Percentiles rank a stretch among this genome's conserved stretches.
Evolutionary conservation across 2,888 invertebrate species (phyloP).

Genomic region (Orchesellides sinensis): DNA sequence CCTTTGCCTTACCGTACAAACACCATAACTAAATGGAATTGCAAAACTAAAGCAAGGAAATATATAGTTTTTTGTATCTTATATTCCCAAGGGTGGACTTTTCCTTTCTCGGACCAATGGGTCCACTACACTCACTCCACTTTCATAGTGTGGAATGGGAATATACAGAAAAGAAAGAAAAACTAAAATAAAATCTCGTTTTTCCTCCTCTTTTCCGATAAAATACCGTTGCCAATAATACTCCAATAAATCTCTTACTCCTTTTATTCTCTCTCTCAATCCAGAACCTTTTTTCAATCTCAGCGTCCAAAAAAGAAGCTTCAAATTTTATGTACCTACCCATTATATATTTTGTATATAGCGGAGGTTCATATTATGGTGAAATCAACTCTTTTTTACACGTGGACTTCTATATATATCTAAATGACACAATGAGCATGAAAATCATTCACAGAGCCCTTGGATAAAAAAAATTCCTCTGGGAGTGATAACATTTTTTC

Average conservation of each 20-base stretch:
- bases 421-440: too few species aligned
- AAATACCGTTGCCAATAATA: constrained; percentile 66
- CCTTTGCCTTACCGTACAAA: too few species aligned
- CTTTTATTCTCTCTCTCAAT: neutral
- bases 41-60: constrained; percentile 1
- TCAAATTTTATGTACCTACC: neutral
- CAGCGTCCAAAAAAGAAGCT: neutral
- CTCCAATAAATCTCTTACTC: constrained; percentile 63
- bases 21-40: constrained; percentile 53
- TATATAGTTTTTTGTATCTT: neutral
- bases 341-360: neutral
- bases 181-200: constrained; percentile 14
- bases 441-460: constrained; percentile 29
- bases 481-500: constrained; percentile 60
- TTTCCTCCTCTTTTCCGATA: constrained; percentile 49
- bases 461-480: constrained; percentile 33
- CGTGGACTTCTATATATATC: too few species aligned
- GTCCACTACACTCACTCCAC: constrained; percentile 58
- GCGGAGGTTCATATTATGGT: neutral
- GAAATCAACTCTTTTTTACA: too few species aligned
- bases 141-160: neutral
- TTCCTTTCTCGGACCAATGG: constrained; percentile 71
- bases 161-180: neutral
- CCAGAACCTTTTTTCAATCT: constrained; percentile 18
- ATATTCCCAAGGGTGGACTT: constrained; percentile 70